Percentiles rank a stretch among this genome's conserved stretches.
Conservation (phyloP, 2,113 vertebrate species). For the Siniperca chuatsi region DNA sequence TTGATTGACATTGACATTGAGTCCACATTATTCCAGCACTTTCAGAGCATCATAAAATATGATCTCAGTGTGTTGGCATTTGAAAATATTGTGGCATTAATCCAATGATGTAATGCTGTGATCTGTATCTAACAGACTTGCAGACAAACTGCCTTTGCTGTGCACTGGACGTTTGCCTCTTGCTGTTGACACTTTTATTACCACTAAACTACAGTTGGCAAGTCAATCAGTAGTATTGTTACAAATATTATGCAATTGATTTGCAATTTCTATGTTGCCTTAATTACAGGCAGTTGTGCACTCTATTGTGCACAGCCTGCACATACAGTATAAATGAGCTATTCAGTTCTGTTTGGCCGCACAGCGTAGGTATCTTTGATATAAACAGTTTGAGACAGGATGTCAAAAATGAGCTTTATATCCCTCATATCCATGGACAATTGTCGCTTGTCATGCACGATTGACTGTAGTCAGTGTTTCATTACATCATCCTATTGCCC, state of each 20-base stretch:
- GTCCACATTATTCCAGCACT: not conserved
- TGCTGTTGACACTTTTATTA: not conserved
- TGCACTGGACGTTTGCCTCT: not conserved
- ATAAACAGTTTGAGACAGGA: not conserved
- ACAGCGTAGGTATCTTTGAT: not conserved
- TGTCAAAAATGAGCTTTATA: not conserved
- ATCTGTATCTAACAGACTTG: not conserved
- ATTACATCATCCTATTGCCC: not conserved
- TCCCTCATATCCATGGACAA: not conserved
- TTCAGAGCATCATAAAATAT: conserved; percentile 14
- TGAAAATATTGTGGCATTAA: not conserved
- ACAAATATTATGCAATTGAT: not conserved
- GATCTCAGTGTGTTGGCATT: not conserved
- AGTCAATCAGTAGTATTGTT: not conserved
- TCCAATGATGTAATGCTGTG: not conserved
- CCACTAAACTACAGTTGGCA: not conserved
- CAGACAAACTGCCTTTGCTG: not conserved
- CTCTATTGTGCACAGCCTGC: not conserved
- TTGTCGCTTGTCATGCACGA: not conserved
- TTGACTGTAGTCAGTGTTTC: not conserved
- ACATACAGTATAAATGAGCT: not conserved
- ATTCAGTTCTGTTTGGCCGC: not conserved
- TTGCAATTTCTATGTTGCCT: not conserved
- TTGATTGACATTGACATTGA: no score
- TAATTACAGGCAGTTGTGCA: not conserved